Conservation (phyloP, 2,888 invertebrate species). For the Coelopa pilipes region DNA sequence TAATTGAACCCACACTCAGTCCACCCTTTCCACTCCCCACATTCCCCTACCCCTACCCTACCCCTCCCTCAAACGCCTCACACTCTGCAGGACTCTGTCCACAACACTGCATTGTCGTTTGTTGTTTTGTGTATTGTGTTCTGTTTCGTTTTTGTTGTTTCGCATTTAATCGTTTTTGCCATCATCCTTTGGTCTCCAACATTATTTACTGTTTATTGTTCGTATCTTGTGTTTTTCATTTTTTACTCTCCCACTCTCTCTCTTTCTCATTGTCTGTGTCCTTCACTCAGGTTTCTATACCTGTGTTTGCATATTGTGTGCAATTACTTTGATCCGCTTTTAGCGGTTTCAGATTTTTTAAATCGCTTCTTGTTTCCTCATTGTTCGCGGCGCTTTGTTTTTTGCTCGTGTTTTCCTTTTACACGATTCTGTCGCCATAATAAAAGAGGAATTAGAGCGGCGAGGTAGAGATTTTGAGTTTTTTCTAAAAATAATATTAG, state of each 20-base stretch:
- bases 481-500: no score
- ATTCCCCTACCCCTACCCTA: neutral
- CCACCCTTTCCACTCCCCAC: constrained; percentile 41
- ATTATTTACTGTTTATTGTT: neutral
- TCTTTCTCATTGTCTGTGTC: no score
- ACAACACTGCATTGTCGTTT: neutral
- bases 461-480: no score
- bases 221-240: no score
- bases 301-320: constrained; percentile 28
- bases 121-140: no score
- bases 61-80: no score
- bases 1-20: constrained; percentile 34
- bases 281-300: no score
- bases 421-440: no score
- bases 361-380: constrained; percentile 38
- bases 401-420: no score
- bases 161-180: constrained; percentile 6
- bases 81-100: constrained; percentile 5
- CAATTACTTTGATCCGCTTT: constrained; percentile 24
- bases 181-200: constrained; percentile 24
- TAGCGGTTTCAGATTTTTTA: constrained; percentile 37
- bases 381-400: constrained; percentile 19
- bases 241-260: no score
- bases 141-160: constrained; percentile 21
- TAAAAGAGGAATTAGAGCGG: no score